Conservation (phyloP, 2,888 invertebrate genomes). For the Sphinx pinastri region DNA sequence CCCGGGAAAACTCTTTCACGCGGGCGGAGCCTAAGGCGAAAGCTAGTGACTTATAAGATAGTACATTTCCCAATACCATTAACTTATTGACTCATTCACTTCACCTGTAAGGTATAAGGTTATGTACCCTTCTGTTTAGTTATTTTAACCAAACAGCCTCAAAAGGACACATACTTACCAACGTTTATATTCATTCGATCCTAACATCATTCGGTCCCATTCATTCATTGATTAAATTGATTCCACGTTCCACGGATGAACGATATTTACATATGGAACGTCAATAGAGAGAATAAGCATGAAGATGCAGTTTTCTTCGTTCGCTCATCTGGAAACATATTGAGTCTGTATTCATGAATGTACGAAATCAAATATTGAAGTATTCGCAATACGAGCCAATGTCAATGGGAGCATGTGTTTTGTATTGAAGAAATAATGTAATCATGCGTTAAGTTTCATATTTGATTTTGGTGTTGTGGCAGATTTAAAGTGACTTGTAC, state of each 20-base stretch:
- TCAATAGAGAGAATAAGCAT: constrained; percentile 12
- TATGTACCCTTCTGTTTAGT: too few relatives aligned
- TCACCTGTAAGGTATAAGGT: too few relatives aligned
- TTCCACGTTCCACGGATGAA: neutral
- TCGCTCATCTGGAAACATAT: constrained; percentile 20
- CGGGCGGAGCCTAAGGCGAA: too few relatives aligned
- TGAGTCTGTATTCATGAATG: constrained; percentile 26
- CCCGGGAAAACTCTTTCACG: too few relatives aligned
- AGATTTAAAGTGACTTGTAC: neutral
- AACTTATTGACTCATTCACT: too few relatives aligned
- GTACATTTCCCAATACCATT: too few relatives aligned
- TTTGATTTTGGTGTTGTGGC: neutral
- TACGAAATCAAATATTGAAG: constrained; percentile 27
- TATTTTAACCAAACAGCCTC: too few relatives aligned
- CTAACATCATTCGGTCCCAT: neutral
- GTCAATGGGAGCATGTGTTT: constrained; percentile 14
- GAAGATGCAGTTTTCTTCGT: constrained; percentile 24
- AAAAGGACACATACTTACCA: constrained; percentile 2
- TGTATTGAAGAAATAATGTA: constrained; percentile 11
- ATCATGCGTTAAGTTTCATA: neutral
- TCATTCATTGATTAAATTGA: constrained; percentile 19
- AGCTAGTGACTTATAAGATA: too few relatives aligned
- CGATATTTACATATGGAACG: constrained; percentile 15
- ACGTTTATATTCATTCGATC: constrained; percentile 9
- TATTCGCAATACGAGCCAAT: constrained; percentile 28